Evolutionary conservation across 2,797 vertebrate species (phyloP), one percentile per base, ranked within the genome.

Genomic region (Clarias laeviceps): DNA sequence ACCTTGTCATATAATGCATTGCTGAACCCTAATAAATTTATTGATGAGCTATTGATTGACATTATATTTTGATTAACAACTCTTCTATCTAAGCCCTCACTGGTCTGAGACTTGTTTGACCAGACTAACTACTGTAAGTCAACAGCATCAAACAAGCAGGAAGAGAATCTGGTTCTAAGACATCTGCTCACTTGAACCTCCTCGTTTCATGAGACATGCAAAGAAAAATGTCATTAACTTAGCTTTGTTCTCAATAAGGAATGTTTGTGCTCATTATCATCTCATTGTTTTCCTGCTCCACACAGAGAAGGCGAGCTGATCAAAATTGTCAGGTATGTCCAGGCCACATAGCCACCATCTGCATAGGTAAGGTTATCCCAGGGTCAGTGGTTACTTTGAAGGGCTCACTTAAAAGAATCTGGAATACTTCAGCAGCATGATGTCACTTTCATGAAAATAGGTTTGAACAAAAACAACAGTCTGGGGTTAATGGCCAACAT

Each of bases 391-490:
- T 82, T 61, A 64, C 89, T 88, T 89, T 90, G 84, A 90, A 89
- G 87, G 88, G 45, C 40, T 50, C 77, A 83, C 82, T 86, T 87
- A 73, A 90, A 88, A 82, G 61, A 79, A 45, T 50, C 37, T 86
- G 84, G 66, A 89, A 62, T 62, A 72, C 74, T 84, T 73, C 82
- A 87, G 72, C 87, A 87, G 87, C 79, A 84, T 90, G 87, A 89
- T 88, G 89, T 89, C 84, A 90, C 80, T 87, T 91, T 89, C 87
- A 89, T 89, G 85, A 86, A 86, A 90, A 87, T 72, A 89, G 82
- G 61, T 72, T 54, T 85, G 87, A 84, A 89, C 66, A 83, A 87
- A 89, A 87, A 89, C 87, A 87, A 83, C 84, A 85, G 78, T 61
- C 80, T 84, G 50, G 84, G 87, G 62, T 86, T 91, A 90, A 91